phyloP scores from a whole-genome alignment of 2,113 vertebrate species.

The Oncorhynchus tshawytscha region DNA sequence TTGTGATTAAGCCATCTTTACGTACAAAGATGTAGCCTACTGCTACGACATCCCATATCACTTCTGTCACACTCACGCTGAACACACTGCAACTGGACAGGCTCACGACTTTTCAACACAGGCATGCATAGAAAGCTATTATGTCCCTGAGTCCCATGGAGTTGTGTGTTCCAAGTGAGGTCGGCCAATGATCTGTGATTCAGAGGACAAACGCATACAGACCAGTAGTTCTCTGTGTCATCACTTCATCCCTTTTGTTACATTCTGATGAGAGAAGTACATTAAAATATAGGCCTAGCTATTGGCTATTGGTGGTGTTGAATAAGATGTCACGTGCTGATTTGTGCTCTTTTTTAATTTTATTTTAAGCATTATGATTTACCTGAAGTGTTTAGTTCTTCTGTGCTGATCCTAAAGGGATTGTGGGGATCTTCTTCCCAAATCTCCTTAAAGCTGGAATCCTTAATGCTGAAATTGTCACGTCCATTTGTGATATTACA shows the following conservation, averaged over 20 bases:
- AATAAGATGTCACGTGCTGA: background rate
- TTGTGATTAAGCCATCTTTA: background rate
- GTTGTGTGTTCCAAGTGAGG: background rate
- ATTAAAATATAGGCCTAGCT: too few species aligned
- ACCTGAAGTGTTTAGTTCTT: slow-evolving; percentile 6
- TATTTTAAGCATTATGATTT: background rate
- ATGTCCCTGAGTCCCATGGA: slow-evolving; percentile 1
- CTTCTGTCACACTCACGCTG: background rate
- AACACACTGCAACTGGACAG: background rate
- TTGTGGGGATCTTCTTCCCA: slow-evolving; percentile 33
- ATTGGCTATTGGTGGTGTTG: too few species aligned
- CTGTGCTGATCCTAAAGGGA: slow-evolving; percentile 38
- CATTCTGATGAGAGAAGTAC: too few species aligned
- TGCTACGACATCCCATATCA: background rate
- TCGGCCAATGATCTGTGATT: slow-evolving; percentile 2
- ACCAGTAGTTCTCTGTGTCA: too few species aligned
- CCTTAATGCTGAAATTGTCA: too few species aligned
- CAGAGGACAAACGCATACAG: background rate
- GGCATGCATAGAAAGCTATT: too few species aligned
- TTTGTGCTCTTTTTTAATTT: too few species aligned
- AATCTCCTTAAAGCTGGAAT: slow-evolving; percentile 38
- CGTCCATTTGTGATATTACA: too few species aligned
- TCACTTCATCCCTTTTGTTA: too few species aligned
- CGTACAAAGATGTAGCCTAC: background rate
- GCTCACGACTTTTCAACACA: too few species aligned